phyloP scores from a whole-genome alignment of 2,113 vertebrate genomes.

The Prietella phreatophila region DNA sequence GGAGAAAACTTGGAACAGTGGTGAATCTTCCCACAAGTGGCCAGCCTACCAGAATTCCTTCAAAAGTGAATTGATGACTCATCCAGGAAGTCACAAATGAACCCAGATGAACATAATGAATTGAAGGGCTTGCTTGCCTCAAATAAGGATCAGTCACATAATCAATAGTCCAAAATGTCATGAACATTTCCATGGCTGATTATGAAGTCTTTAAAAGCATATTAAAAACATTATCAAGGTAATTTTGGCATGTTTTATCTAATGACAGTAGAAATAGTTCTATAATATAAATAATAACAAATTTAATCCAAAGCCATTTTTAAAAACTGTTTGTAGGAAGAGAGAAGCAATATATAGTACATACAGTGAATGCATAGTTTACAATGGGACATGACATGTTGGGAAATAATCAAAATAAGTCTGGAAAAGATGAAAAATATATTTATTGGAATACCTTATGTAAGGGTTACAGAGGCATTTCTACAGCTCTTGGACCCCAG shows the following conservation, averaged over 20 bases:
- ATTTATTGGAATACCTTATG: not conserved
- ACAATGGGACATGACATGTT: not conserved
- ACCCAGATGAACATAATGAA: not conserved
- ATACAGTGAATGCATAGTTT: not conserved
- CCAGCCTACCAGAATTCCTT: not conserved
- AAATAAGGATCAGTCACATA: slow-evolving; percentile 50
- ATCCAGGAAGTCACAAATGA: too few relatives aligned
- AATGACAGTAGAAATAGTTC: not conserved
- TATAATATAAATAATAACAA: not conserved
- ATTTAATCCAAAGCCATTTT: slow-evolving; percentile 36
- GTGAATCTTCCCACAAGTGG: not conserved
- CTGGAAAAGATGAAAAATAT: not conserved
- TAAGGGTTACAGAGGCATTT: not conserved
- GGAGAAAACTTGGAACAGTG: not conserved
- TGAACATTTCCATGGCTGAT: not conserved
- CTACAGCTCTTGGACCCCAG: not conserved
- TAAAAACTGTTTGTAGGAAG: slow-evolving; percentile 48
- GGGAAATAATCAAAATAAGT: not conserved
- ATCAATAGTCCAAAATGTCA: slow-evolving; percentile 49
- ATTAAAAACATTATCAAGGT: not conserved
- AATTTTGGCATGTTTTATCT: not conserved
- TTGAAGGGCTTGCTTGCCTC: not conserved
- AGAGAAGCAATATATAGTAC: slow-evolving; percentile 28
- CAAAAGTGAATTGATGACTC: not conserved
- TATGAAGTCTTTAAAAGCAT: slow-evolving; percentile 1